Evolutionary conservation across 2,888 invertebrate species (phyloP).

Genomic region (Mactromeris polynyma): DNA sequence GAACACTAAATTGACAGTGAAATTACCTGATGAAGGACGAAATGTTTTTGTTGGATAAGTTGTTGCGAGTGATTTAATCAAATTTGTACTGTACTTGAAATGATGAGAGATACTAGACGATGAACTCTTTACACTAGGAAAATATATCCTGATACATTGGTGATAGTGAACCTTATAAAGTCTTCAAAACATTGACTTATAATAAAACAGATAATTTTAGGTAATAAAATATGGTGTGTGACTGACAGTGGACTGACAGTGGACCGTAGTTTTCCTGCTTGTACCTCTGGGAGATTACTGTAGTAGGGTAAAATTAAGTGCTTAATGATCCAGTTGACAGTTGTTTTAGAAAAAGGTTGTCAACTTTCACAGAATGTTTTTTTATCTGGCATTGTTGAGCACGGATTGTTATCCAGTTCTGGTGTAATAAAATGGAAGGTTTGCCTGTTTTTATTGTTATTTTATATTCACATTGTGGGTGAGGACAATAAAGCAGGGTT

Average conservation of each 20-base stretch:
- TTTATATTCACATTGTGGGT: background rate
- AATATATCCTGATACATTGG: no score
- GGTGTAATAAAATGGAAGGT: background rate
- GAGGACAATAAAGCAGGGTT: conserved; percentile 5
- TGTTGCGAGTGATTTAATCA: no score
- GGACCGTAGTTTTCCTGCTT: no score
- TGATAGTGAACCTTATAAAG: no score
- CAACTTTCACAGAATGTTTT: background rate
- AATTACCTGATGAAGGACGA: background rate
- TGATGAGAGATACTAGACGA: no score
- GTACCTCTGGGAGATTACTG: no score
- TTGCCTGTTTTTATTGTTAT: background rate
- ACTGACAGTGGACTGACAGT: no score
- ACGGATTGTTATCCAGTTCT: background rate
- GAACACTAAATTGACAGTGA: background rate
- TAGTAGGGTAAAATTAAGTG: background rate
- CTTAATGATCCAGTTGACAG: background rate
- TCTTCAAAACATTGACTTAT: no score
- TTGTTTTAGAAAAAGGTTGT: background rate
- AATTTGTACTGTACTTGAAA: no score
- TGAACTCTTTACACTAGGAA: no score
- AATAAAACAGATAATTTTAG: no score
- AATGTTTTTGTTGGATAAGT: background rate
- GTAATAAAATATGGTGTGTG: no score
- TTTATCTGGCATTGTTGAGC: background rate